Base-by-base conservation (phyloP, 2,113 vertebrate genomes). In the Phylloscopus trochiloides region DNA sequence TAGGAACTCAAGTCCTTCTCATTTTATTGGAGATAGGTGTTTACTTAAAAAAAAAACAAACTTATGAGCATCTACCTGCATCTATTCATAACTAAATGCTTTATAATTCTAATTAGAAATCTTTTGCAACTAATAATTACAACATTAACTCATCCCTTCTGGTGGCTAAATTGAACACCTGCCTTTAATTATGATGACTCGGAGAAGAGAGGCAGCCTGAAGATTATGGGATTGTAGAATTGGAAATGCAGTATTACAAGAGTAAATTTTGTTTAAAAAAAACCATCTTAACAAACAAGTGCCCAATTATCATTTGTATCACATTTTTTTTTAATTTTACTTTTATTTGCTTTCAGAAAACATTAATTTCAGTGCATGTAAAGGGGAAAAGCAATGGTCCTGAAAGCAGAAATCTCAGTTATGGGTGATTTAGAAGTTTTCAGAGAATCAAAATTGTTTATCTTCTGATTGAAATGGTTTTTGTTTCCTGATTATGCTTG, bases 291-390 rank as follows among this genome's bases (percentile, higher is more conserved):
- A 86, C 63, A 95, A 71, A 93, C 74, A 95, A 97, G 92, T 88
- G 76, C 50, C 85, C 83, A 94, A 92, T 97, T 97, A 96, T 93
- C 55, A 96, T 95, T 95, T 97, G 52, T 95, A 94, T 95, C 85
- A 93, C 86, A 36, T 8, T 36, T 36, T 34, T 91, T 93, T 93
- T 94, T 92, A 85, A 93, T 94, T 94, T 92, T 88, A 76, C 43
- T 90, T 81, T 79, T 94, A 92, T 97, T 96, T 96, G 90, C 77
- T 94, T 83, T 94, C 83, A 94, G 59, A 91, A 97, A 97, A 97
- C 94, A 97, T 91, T 92, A 95, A 97, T 96, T 96, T 97, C 34
- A 70, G 45, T 28, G 7, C 32, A 74, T 43, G 12, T 81, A 90
- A 88, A 92, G 31, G 48, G 38, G 58, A 80, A 94, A 96, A 85